A percentile compares a stretch with the other conserved stretches of the same genome.
These are phyloP conservation scores for Hyperopisus bebe DNA, from an alignment of 2,113 vertebrate species.

Conservation along the genomic window DNA sequence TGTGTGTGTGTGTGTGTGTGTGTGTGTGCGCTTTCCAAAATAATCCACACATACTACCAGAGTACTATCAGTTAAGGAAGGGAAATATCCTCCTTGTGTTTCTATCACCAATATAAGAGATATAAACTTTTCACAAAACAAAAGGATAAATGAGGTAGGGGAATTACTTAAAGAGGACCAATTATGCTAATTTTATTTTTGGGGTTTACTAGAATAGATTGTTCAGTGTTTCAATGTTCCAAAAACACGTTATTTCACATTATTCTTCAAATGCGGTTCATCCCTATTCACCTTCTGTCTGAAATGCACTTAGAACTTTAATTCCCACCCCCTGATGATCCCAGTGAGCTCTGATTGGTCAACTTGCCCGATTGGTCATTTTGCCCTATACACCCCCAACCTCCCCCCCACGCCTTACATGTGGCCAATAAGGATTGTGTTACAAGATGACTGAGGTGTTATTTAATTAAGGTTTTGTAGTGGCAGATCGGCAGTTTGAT, in stretches of 20 bases:
- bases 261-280: background rate
- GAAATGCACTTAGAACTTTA: background rate
- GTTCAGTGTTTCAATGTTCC: background rate
- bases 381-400: background rate
- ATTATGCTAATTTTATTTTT: background rate
- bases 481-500: conserved; percentile 23
- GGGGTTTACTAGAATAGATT: background rate
- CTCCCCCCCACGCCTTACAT: background rate
- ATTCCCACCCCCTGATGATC: background rate
- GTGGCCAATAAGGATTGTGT: background rate
- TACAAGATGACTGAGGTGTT: background rate
- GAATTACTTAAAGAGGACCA: background rate
- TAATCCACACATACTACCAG: background rate
- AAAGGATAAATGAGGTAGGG: background rate
- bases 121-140: background rate
- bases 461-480: conserved; percentile 17
- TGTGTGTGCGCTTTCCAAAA: background rate
- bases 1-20: background rate
- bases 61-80: background rate
- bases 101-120: background rate
- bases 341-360: background rate
- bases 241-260: background rate
- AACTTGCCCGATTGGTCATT: too few species aligned
- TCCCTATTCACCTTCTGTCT: background rate
- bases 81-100: background rate